These are phyloP conservation scores for Cepaea hortensis DNA, from an alignment of 2,888 invertebrate genomes.

Conservation along the genomic window DNA sequence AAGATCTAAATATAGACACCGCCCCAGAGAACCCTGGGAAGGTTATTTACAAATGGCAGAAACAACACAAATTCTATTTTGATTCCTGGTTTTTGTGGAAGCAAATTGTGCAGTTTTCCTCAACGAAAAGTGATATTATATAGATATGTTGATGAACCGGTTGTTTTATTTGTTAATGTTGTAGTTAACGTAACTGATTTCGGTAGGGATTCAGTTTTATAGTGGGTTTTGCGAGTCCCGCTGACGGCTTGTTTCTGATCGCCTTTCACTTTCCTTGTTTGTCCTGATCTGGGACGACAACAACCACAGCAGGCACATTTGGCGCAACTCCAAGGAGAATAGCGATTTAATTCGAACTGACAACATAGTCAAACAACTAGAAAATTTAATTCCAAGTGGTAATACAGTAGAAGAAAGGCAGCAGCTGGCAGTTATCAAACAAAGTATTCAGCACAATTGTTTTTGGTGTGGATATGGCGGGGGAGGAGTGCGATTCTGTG, in stretches of 20 bases:
- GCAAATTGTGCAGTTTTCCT: not conserved
- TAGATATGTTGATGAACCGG: not conserved
- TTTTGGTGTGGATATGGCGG: conserved; percentile 23
- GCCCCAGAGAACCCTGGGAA: conserved; percentile 32
- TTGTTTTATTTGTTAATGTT: not conserved
- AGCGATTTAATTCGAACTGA: not conserved
- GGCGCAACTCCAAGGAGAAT: not conserved
- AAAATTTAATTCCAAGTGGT: not conserved
- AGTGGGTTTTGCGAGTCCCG: not conserved
- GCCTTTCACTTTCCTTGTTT: not conserved
- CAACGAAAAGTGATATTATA: not conserved
- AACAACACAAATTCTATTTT: conserved; percentile 5
- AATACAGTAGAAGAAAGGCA: no score
- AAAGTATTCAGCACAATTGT: no score
- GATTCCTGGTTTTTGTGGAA: not conserved
- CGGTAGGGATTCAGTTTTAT: not conserved
- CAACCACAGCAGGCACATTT: no score
- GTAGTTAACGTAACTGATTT: not conserved
- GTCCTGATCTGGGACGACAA: not conserved
- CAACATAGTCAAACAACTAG: no score
- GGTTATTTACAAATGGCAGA: conserved; percentile 50
- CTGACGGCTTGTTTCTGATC: not conserved
- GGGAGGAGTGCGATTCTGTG: conserved; percentile 23
- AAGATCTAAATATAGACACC: conserved; percentile 25
- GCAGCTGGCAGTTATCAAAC: no score